Conservation (phyloP, 2,888 invertebrate species). For the Napeogenes inachia region DNA sequence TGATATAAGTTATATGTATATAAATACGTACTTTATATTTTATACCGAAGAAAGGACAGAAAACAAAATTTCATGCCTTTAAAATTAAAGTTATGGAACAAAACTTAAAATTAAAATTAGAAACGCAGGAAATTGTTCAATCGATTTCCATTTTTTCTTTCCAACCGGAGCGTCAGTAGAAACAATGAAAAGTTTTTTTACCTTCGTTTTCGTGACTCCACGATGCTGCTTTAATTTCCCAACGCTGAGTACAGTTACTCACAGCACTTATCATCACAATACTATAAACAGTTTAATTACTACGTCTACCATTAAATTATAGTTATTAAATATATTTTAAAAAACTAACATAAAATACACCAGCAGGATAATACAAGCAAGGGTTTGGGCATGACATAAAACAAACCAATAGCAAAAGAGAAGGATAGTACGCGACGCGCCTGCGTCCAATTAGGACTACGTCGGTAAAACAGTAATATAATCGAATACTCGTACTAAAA, state of each 20-base stretch:
- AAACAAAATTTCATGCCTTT: background rate
- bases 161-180: constrained; percentile 51
- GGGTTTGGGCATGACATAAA: constrained; percentile 71
- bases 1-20: background rate
- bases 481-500: constrained; percentile 23
- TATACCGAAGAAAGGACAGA: background rate
- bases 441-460: constrained; percentile 54
- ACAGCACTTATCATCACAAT: constrained; percentile 78
- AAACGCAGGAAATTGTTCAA: constrained; percentile 29
- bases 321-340: constrained; percentile 48
- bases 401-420: constrained; percentile 73
- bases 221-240: constrained; percentile 77
- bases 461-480: constrained; percentile 57
- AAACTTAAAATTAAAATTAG: background rate
- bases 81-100: background rate
- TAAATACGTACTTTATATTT: background rate
- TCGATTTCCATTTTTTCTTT: constrained; percentile 51
- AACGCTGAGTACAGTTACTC: constrained; percentile 73
- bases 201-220: constrained; percentile 79
- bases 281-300: constrained; percentile 57
- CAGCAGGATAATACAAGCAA: constrained; percentile 64
- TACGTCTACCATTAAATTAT: constrained; percentile 64
- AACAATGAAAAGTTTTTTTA: constrained; percentile 70
- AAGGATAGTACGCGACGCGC: constrained; percentile 63
- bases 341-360: constrained; percentile 62